These are phyloP conservation scores for Borostomias antarcticus DNA, from an alignment of 2,797 vertebrate genomes.

Conservation along the genomic window DNA sequence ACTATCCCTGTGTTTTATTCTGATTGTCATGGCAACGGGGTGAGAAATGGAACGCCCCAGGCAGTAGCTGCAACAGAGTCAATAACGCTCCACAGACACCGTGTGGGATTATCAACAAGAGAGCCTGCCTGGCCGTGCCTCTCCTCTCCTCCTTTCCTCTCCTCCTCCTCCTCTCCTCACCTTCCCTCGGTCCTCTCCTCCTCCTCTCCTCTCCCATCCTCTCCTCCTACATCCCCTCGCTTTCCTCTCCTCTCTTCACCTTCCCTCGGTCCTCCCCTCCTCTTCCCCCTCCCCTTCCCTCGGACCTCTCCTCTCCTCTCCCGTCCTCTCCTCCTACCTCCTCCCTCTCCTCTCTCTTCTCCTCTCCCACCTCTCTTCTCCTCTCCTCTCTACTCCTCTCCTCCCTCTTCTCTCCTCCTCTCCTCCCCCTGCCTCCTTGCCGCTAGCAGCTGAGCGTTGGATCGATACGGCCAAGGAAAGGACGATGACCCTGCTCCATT, in stretches of 20 bases:
- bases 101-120: conserved; percentile 79
- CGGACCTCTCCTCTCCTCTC: not conserved
- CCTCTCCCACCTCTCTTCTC: not conserved
- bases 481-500: conserved; percentile 67
- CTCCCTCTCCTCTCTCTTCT: not conserved
- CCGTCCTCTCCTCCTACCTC: too few species aligned
- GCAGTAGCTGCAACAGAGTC: conserved; percentile 77
- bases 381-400: too few species aligned
- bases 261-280: not conserved
- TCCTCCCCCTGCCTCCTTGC: not conserved
- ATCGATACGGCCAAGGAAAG: conserved; percentile 78
- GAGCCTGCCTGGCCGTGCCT: conserved; percentile 63
- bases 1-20: conserved; percentile 70
- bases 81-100: conserved; percentile 77
- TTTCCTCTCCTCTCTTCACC: conserved; percentile 20
- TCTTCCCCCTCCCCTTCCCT: not conserved
- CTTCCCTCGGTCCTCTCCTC: not conserved
- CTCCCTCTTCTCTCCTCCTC: too few species aligned
- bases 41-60: conserved; percentile 77
- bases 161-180: not conserved
- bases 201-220: not conserved
- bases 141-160: not conserved
- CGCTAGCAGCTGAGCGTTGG: conserved; percentile 77
- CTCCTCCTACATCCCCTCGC: too few species aligned
- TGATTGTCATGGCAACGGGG: conserved; percentile 80